Base-by-base conservation (phyloP, 2,797 vertebrate species). In the Hafferia zeledoni region DNA sequence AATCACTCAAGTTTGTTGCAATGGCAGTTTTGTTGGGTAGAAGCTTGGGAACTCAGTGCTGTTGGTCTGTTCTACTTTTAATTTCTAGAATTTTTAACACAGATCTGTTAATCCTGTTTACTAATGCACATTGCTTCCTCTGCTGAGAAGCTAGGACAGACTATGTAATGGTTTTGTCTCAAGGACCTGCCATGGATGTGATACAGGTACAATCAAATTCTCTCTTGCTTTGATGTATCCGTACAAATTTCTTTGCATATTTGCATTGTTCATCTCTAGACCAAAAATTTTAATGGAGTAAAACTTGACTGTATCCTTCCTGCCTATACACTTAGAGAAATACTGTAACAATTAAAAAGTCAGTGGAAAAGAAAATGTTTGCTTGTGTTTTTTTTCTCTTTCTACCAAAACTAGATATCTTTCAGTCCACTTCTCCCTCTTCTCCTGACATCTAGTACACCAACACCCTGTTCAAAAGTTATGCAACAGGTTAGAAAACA, bases 41-140 rank as follows among this genome's bases (percentile, higher is more conserved):
- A 72, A 79, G 5, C n/a, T 71, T 83, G 52, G 17, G 11, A 77
- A 56, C 11, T 89, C 33, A 46, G 11, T 49, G 39, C 8, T 85
- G 1, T 50, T 43, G 9, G 9, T 4, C 6, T 79, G 7, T 61
- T 49, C 10, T 72, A n/a, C 10, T 80, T 85, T 79, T 79, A 30
- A 30, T 7, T 59, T 77, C 11, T 56, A 43, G 17, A 39, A 43
- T 59, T 74, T 18, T 83, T 77, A 59, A 37, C 1, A 2, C 14
- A 70, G 19, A 28, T n/a, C 13, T 28, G 5, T 50, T 61, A 16
- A 6, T 68, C 35, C 39, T 4, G 2, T 27, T 39, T 39, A 41
- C 6, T 37, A 43, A 78, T 9, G 14, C 8, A 13, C 1, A 0
- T 25, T 0, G 2, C 9, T 83, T 68, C 13, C 30, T 67, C 19